Percentiles rank a stretch among this genome's conserved stretches.
phyloP scores from a whole-genome alignment of 92 coral and sea anemone species.

The Epizoanthus scotinus region DNA sequence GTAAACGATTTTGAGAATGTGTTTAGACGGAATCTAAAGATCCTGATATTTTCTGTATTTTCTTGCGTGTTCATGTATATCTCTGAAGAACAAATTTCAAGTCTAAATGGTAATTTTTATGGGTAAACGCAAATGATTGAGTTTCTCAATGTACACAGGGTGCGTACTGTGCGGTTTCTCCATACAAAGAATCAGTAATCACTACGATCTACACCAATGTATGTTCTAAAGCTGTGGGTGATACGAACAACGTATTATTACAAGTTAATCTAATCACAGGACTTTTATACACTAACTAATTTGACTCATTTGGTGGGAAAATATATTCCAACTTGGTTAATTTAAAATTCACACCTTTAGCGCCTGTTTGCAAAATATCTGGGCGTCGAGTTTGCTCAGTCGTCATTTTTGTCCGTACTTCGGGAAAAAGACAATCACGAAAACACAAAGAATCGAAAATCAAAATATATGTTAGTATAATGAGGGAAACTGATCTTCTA shows the following conservation, averaged over 20 bases:
- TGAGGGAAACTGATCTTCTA: neutral
- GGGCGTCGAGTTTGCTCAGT: constrained; percentile 34
- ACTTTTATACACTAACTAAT: constrained; percentile 26
- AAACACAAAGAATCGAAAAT: neutral
- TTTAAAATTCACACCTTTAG: constrained; percentile 28
- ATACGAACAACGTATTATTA: constrained; percentile 6
- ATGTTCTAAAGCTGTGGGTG: neutral
- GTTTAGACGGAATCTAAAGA: neutral
- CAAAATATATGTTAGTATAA: neutral
- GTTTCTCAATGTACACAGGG: neutral
- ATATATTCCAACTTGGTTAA: neutral
- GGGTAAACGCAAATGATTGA: constrained; percentile 1
- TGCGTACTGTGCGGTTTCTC: constrained; percentile 7
- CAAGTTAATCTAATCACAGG: constrained; percentile 3
- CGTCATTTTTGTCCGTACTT: constrained; percentile 9
- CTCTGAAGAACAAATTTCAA: neutral
- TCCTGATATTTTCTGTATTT: neutral
- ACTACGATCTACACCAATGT: neutral
- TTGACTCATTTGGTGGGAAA: constrained; percentile 10
- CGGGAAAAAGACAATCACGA: constrained; percentile 8
- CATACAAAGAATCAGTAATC: constrained; percentile 26
- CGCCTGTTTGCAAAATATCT: constrained; percentile 26
- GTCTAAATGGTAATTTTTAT: neutral
- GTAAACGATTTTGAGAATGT: neutral
- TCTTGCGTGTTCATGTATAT: neutral